Evolutionary conservation across 2,113 vertebrate genomes (phyloP).

Genomic region (Bambusicola thoracicus): DNA sequence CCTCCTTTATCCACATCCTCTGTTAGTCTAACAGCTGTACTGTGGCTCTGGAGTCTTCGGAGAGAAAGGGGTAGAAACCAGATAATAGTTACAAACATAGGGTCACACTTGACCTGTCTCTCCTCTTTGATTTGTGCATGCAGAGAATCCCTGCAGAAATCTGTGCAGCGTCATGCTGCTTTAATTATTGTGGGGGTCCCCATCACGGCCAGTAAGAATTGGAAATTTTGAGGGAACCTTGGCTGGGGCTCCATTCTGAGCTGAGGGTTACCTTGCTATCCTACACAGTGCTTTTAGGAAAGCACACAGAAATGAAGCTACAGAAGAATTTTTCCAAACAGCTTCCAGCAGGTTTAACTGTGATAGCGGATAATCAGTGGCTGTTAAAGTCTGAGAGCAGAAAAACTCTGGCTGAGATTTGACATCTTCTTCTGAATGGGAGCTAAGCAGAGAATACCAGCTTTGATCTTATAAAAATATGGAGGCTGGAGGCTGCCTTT

Average conservation of each 20-base stretch:
- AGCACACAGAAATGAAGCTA: background rate
- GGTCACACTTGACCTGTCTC: background rate
- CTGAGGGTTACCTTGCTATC: background rate
- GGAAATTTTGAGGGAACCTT: background rate
- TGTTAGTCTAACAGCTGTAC: background rate
- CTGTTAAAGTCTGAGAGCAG: constrained; percentile 34
- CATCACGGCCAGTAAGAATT: background rate
- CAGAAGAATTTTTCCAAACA: background rate
- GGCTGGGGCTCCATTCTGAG: background rate
- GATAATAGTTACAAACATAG: background rate
- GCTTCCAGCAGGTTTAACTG: constrained; percentile 22
- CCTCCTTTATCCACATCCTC: background rate
- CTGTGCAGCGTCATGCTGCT: background rate
- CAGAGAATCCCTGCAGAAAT: background rate
- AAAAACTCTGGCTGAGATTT: constrained; percentile 33
- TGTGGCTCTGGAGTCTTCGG: background rate
- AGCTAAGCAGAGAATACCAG: constrained; percentile 32
- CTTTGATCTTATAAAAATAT: constrained; percentile 58
- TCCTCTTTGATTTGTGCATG: background rate
- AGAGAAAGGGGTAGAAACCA: background rate
- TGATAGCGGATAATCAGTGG: constrained; percentile 25
- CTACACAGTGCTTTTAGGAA: background rate
- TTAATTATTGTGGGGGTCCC: background rate
- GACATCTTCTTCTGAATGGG: constrained; percentile 25
- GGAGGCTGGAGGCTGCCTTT: constrained; percentile 29